Base-by-base conservation (phyloP, 2,888 invertebrate genomes). In the Papilio demoleus region DNA sequence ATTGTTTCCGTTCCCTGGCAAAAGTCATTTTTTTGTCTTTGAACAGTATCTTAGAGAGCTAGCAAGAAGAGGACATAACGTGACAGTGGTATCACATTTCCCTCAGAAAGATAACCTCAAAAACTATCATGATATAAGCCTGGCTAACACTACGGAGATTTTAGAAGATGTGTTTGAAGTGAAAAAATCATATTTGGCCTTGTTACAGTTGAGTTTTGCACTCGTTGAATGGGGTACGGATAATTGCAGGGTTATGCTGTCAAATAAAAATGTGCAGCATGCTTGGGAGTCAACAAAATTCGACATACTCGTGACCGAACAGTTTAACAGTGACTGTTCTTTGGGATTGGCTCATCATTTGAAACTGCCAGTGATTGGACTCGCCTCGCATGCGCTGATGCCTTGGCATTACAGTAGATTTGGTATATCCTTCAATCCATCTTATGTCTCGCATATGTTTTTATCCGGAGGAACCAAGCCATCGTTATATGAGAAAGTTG, bases 281-380 rank as follows among this genome's bases (percentile, higher is more conserved):
- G 77, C 93, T 31, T 77, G 90, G 34, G 80, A 84, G 59, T 76
- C 79, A 0, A 85, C 86, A 4, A 93, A 93, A 61, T 96, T 94
- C 77, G 96, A 97, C 82, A 80, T 96, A 0, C 90, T 96, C 6
- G 79, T 97, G 0, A 87, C 94, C 67, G 96, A 97, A 82, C 93
- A 94, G 68, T 96, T 96, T 79, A 95, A 95, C 74, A 93, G 94
- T 45, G 95, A 96, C 76, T 96, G 96, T 79, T 94, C 94, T 77
- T 82, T 95, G 73, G 95, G 94, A 2, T 81, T 97, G 40, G 94
- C 94, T 0, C 88, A 95, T 75, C 93, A 94, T 75, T 90, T 95
- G 12, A 82, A 92, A 50, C 94, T 94, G 0, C 95, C 95, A 0
- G 93, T 94, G 0, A 90, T 96, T 0, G 90, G 90, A 0, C 74